Evolutionary conservation across 2,888 invertebrate genomes (phyloP).

Genomic region (Molanna angustata): DNA sequence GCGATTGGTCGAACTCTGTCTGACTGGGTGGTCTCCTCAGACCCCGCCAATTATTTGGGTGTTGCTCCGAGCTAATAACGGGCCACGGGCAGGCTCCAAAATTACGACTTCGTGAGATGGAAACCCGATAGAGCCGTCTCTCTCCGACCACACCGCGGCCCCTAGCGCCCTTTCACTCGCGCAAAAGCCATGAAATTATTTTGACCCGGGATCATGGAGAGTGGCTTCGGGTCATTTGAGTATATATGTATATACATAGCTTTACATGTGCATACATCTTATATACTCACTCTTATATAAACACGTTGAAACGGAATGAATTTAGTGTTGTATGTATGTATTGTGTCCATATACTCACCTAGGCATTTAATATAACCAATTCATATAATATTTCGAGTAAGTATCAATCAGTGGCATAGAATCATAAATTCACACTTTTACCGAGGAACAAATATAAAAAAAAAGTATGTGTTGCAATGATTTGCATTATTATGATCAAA

Average conservation of each 20-base stretch:
- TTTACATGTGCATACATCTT: not conserved
- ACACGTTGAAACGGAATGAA: not conserved
- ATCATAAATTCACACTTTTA: too few relatives aligned
- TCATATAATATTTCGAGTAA: too few relatives aligned
- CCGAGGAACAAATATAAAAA: too few relatives aligned
- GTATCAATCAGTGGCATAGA: too few relatives aligned
- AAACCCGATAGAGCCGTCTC: conserved; percentile 9
- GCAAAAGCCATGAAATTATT: conserved; percentile 20
- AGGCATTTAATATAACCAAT: too few relatives aligned
- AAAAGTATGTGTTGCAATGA: too few relatives aligned
- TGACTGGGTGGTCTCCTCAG: conserved; percentile 24
- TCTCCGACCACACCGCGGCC: not conserved
- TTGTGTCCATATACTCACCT: too few relatives aligned
- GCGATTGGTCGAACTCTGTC: conserved; percentile 21
- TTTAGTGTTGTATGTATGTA: too few relatives aligned
- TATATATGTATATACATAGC: not conserved
- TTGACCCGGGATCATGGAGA: conserved; percentile 23
- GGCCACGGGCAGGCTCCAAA: conserved; percentile 22
- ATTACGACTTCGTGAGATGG: conserved; percentile 24
- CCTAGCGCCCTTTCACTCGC: not conserved
- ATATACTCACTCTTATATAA: conserved; percentile 3
- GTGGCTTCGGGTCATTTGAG: conserved; percentile 19
- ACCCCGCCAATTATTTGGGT: conserved; percentile 30
- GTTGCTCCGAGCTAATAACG: conserved; percentile 28
- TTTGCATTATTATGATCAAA: too few relatives aligned